Base-by-base conservation (phyloP, 2,113 vertebrate genomes). In the Cyphomyrus plagiostoma region DNA sequence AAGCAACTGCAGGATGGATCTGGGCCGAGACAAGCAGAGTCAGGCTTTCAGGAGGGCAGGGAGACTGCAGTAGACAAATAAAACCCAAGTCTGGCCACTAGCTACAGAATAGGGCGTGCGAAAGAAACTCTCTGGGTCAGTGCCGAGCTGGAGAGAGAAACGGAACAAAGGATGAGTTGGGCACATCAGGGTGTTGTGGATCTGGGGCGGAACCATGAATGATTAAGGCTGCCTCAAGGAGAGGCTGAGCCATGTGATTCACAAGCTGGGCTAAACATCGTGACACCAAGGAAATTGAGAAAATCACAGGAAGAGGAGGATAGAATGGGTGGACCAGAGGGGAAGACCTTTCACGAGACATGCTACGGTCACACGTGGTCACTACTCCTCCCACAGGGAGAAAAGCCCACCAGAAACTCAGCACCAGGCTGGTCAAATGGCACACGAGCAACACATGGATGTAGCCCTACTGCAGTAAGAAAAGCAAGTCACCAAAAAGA, bases 181-280 rank as follows among this genome's bases (percentile, higher is more conserved):
- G 35, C 15, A 42, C 74, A 80, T 80, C 35, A 35, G 74, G 74
- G 13, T 35, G 74, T 39, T 42, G 74, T 80, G 35, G 35, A 80
- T 80, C 74, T 80, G 74, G 35, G 74, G 74, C 35, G 35, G 74
- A 80, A 80, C 74, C 21, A 45, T 23, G 48, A 52, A 21, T 39
- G 49, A 77, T 9, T 17, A 58, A 48, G 86, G 87, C 39, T 84
- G 91, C 45, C 88, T 30, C 15, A 53, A 50, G 56, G 88, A 26
- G 39, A 58, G 62, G 86, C 88, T 49, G 52, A 21, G 42, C 56
- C 89, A 87, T 89, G 91, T 92, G 87, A 90, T 88, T 89, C 66
- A 90, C 82, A 52, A 90, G 89, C 62, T 52, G 90, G 91, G 87
- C 91, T 91, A 89, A 88, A 91, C 80, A 77, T 52, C 13, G 48